These are phyloP conservation scores for Scaptomyza caliginosa DNA, from an alignment of 2,888 invertebrate species.

Conservation along the genomic window DNA sequence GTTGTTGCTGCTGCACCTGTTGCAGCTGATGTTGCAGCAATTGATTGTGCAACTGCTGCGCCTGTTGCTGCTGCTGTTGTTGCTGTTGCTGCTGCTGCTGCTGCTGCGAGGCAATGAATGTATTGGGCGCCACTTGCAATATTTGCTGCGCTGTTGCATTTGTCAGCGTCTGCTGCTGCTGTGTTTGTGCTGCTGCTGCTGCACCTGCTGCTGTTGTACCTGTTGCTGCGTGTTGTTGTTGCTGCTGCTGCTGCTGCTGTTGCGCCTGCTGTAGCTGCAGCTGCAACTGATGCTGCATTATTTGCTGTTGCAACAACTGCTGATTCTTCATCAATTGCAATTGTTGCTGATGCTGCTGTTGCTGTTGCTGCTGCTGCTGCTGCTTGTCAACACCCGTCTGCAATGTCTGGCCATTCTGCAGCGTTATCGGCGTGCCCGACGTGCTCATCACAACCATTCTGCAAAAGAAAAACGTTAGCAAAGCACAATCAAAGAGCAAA, in stretches of 20 bases:
- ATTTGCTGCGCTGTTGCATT: constrained; percentile 74
- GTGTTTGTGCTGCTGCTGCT: constrained; percentile 84
- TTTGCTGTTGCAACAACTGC: constrained; percentile 74
- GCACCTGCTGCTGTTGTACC: constrained; percentile 73
- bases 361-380: constrained; percentile 79
- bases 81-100: constrained; percentile 82
- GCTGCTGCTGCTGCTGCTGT: constrained; percentile 82
- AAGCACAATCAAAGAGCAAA: neutral
- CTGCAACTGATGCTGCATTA: constrained; percentile 69
- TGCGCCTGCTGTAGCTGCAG: constrained; percentile 76
- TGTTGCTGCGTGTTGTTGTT: constrained; percentile 79
- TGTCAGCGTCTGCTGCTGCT: constrained; percentile 72
- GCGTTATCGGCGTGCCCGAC: constrained; percentile 81
- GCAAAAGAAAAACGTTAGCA: neutral
- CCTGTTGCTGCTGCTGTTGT: constrained; percentile 69
- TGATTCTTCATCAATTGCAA: constrained; percentile 80
- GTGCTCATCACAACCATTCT: constrained; percentile 84
- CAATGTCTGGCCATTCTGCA: constrained; percentile 82
- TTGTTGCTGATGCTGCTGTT: constrained; percentile 81
- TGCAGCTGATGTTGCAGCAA: constrained; percentile 82
- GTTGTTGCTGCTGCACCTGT: constrained; percentile 78
- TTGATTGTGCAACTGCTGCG: constrained; percentile 75
- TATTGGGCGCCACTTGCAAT: constrained; percentile 82
- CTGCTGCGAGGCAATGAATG: constrained; percentile 85
- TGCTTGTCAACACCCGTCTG: constrained; percentile 82